Evolutionary conservation across 2,888 invertebrate species (phyloP).

Genomic region (Rambutsinella grinnellia): DNA sequence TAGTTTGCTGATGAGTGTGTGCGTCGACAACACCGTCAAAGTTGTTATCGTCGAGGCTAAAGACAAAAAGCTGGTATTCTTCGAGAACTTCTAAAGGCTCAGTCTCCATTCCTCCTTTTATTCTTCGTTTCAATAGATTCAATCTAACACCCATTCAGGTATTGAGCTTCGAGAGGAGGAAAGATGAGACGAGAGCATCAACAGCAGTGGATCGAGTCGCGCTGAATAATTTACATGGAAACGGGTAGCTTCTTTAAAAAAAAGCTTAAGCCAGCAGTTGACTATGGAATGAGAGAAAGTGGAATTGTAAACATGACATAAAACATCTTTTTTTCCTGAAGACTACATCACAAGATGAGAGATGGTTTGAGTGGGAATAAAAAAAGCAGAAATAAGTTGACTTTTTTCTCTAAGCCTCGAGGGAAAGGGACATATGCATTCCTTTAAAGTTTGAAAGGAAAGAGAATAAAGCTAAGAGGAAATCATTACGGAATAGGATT

Average conservation of each 20-base stretch:
- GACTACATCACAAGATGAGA: neutral
- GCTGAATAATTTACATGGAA: neutral
- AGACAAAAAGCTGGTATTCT: neutral
- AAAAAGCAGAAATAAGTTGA: too few species aligned
- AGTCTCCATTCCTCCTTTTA: too few species aligned
- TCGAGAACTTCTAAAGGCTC: neutral
- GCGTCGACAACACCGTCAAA: too few species aligned
- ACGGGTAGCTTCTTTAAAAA: neutral
- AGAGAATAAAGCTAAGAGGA: too few species aligned
- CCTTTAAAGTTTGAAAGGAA: neutral
- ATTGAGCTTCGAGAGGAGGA: too few species aligned
- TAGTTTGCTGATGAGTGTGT: too few species aligned
- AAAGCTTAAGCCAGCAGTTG: neutral
- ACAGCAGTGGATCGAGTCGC: neutral
- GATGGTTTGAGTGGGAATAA: neutral
- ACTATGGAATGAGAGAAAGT: neutral
- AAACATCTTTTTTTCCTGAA: neutral
- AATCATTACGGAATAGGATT: too few species aligned
- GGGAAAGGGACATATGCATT: neutral
- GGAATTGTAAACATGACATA: neutral
- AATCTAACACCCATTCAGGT: neutral
- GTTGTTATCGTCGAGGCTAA: too few species aligned
- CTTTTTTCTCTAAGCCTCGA: neutral
- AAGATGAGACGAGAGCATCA: neutral
- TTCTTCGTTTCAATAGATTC: too few species aligned